Base-by-base conservation (phyloP, 2,113 vertebrate genomes). In the Tinamus guttatus region DNA sequence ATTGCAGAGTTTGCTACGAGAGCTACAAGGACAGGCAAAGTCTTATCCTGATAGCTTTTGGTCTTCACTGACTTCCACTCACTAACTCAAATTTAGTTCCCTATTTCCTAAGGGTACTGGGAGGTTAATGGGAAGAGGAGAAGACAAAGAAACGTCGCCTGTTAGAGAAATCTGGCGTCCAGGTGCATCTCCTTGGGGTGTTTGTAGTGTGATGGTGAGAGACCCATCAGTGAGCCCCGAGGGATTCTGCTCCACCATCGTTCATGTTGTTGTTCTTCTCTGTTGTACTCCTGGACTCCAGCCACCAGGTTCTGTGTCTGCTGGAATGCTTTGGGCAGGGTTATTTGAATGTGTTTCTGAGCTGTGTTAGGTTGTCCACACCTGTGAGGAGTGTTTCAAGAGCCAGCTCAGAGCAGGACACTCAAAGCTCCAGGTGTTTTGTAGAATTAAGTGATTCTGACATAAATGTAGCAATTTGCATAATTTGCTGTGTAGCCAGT, bases 381-480 rank as follows among this genome's bases (percentile, higher is more conserved):
- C 22, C 32, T 89, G 77, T 54, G 59, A 90, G 63, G 63, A 68
- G 43, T 11, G 3, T 64, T 93, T 81, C 41, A 45, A 79, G 84
- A 93, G 54, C 68, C 70, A 51, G 0, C 63, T 62, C 38, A 20
- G 70, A 91, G 54, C 38, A 86, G 91, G 89, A 63, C 87, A 63
- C 47, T 56, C 17, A 87, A 87, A 71, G 67, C 63, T 91, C 67
- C 32, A 74, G 41, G 56, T 75, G 11, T 94, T 77, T 94, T 45
- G 60, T 36, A 70, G 78, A 91, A 77, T 82, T 92, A 89, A 91
- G 67, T 82, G 30, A 85, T 97, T 91, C 89, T 7, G 24, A 85
- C 88, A 94, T 93, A 92, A 95, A 80, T 41, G 38, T 73, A 77
- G 68, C 47, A 81, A 94, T 93, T 91, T 96, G 68, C 78, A 80